These are phyloP conservation scores for Hirundichthys speculiger DNA, from an alignment of 2,113 vertebrate genomes.

Conservation along the genomic window DNA sequence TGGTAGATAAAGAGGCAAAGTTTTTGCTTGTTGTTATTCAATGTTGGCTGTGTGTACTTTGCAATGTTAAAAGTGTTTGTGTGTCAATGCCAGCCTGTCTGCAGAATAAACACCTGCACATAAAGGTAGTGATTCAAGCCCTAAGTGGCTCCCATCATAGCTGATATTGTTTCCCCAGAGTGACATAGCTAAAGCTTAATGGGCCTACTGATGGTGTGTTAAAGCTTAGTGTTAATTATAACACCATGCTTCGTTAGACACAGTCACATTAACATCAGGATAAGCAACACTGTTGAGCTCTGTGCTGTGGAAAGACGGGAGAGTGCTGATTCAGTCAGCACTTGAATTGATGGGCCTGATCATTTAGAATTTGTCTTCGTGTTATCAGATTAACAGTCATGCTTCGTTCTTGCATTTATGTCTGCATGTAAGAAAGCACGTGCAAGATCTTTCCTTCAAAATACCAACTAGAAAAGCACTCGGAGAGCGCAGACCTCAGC, in stretches of 20 bases:
- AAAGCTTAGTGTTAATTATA: constrained; percentile 73
- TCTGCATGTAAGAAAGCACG: too few relatives aligned
- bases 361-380: constrained; percentile 13
- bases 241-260: constrained; percentile 61
- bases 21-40: constrained; percentile 17
- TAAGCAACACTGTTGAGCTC: constrained; percentile 25
- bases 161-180: constrained; percentile 57
- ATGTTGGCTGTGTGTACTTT: too few relatives aligned
- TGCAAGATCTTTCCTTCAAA: too few relatives aligned
- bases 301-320: constrained; percentile 19
- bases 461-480: too few relatives aligned
- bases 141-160: constrained; percentile 50
- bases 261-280: constrained; percentile 56
- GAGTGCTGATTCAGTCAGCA: constrained; percentile 42
- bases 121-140: constrained; percentile 21
- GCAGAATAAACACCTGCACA: constrained; percentile 19
- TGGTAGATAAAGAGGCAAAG: constrained; percentile 40
- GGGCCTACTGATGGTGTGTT: constrained; percentile 64
- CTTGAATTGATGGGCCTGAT: constrained; percentile 23
- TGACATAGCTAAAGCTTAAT: constrained; percentile 68
- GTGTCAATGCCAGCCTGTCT: not conserved
- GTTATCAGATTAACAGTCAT: too few relatives aligned
- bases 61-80: too few relatives aligned
- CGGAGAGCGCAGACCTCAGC: too few relatives aligned
- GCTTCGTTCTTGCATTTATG: not conserved